Conservation (phyloP, 2,797 vertebrate genomes). For the Ciconia nigra region DNA sequence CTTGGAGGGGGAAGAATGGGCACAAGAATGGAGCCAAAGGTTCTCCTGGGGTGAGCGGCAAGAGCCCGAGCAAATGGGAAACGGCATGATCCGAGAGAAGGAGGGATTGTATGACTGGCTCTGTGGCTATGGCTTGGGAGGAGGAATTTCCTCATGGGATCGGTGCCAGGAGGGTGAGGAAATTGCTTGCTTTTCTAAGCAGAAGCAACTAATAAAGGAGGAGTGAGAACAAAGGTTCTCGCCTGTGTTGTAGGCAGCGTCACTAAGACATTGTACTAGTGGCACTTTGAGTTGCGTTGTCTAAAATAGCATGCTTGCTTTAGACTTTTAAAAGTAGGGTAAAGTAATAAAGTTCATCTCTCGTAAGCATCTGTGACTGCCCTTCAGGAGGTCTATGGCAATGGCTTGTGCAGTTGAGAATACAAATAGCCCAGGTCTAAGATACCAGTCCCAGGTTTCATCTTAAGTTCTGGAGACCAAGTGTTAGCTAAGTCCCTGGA, state of each 20-base stretch:
- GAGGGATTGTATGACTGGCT: not conserved
- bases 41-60: not conserved
- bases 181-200: not conserved
- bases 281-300: not conserved
- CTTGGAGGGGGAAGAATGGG: not conserved
- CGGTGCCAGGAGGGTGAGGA: slow-evolving; percentile 17
- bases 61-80: not conserved
- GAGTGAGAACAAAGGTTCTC: not conserved
- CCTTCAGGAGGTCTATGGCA: not conserved
- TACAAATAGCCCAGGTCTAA: not conserved
- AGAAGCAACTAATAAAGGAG: not conserved
- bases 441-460: not conserved
- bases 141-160: slow-evolving; percentile 18
- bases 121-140: not conserved
- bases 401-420: not conserved
- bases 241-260: not conserved
- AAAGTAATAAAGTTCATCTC: not conserved
- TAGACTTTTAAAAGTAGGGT: not conserved
- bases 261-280: not conserved
- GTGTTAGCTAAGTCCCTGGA: not conserved
- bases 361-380: not conserved
- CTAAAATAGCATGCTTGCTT: not conserved
- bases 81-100: not conserved
- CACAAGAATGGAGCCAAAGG: not conserved
- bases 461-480: not conserved